phyloP scores from a whole-genome alignment of 2,113 vertebrate genomes.

The Phoenicopterus ruber region DNA sequence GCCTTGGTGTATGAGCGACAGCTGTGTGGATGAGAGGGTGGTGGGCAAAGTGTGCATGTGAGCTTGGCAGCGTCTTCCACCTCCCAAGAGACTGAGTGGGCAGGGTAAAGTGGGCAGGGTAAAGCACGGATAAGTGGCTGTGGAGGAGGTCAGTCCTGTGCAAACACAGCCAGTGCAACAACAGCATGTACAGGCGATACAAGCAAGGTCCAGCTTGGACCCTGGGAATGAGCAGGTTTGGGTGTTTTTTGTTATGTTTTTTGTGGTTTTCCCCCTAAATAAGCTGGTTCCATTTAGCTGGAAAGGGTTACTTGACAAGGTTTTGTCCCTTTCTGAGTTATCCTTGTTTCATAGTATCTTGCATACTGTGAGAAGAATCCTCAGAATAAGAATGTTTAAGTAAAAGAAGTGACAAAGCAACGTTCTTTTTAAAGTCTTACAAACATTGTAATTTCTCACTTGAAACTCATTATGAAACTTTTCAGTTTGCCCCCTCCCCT shows the following conservation, averaged over 20 bases:
- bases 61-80: neutral
- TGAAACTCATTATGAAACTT: neutral
- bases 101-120: too few species aligned
- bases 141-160: neutral
- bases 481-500: neutral
- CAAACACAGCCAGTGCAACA: neutral
- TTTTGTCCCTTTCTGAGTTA: neutral
- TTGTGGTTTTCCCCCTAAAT: neutral
- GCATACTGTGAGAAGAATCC: neutral
- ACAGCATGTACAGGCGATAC: neutral
- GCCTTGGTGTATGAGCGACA: neutral
- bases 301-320: neutral
- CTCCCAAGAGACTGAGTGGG: neutral
- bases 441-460: neutral
- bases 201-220: neutral
- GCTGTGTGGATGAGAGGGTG: neutral
- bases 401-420: neutral
- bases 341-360: neutral
- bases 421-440: neutral
- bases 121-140: neutral
- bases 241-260: neutral
- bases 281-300: neutral
- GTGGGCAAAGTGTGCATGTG: neutral
- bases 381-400: neutral
- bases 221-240: rapidly evolving